Evolutionary conservation across 2,113 vertebrate species (phyloP).

Genomic region (Plectropomus leopardus): DNA sequence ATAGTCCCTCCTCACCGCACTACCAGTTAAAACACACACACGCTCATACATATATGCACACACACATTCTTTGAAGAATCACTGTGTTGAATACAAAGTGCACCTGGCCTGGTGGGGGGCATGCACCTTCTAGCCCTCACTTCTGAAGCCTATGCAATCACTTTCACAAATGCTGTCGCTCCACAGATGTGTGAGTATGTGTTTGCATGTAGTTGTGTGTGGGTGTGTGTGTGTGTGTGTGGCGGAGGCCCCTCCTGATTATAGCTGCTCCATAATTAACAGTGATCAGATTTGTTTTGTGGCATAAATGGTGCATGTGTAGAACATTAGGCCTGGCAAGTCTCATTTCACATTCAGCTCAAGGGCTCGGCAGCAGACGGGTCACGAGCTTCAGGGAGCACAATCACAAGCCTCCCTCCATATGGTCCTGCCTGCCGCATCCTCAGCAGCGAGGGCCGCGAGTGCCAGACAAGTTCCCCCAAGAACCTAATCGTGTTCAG

Average conservation of each 20-base stretch:
- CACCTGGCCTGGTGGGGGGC: conserved; percentile 44
- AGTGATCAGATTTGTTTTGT: conserved; percentile 99
- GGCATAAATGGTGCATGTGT: conserved; percentile 99
- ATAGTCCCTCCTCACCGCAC: conserved; percentile 56
- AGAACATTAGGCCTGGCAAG: conserved; percentile 96
- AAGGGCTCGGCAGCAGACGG: conserved; percentile 98
- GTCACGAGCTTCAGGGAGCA: conserved; percentile 99
- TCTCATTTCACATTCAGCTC: conserved; percentile 98
- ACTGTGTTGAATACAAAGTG: conserved; percentile 72
- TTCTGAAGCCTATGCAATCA: conserved; percentile 43
- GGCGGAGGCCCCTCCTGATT: conserved; percentile 87
- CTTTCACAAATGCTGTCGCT: conserved; percentile 32
- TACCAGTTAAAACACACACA: conserved; percentile 43
- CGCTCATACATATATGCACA: conserved; percentile 65
- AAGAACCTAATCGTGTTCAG: conserved; percentile 99
- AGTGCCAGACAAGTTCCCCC: conserved; percentile 98
- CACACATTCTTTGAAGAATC: conserved; percentile 65
- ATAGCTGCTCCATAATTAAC: conserved; percentile 98
- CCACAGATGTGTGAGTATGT: conserved; percentile 37
- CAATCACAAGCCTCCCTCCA: conserved; percentile 97
- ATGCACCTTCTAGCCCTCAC: conserved; percentile 36
- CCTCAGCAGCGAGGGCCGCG: conserved; percentile 91
- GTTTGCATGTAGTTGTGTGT: conserved; percentile 11
- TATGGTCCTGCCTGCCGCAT: conserved; percentile 98
- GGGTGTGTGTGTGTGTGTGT: conserved; percentile 15